Conservation (phyloP, 2,888 invertebrate species). For the Zygogramma bicolorata region DNA sequence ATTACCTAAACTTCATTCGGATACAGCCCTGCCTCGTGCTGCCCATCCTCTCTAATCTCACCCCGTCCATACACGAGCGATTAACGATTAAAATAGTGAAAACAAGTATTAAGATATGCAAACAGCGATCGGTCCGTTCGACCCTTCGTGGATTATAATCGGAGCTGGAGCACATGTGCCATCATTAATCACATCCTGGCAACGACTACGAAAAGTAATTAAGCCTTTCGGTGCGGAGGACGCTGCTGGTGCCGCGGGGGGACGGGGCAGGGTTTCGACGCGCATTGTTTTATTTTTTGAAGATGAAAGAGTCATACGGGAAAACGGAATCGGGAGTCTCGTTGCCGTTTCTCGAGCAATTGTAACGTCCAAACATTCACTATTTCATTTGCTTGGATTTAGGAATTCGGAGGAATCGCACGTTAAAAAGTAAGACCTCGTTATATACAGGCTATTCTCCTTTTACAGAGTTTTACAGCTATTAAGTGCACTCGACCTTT, state of each 20-base stretch:
- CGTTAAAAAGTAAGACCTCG: no score
- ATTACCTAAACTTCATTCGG: background rate
- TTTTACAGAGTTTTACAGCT: no score
- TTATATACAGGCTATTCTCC: no score
- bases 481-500: no score
- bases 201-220: conserved; percentile 62
- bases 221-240: conserved; percentile 61
- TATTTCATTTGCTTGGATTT: no score
- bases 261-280: background rate
- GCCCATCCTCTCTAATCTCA: conserved; percentile 18
- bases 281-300: no score
- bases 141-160: conserved; percentile 51
- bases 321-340: no score
- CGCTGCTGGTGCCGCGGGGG: background rate
- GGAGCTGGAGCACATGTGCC: conserved; percentile 60
- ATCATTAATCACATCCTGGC: conserved; percentile 60
- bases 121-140: conserved; percentile 46
- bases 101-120: conserved; percentile 56
- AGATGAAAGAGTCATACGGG: no score
- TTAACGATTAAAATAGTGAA: conserved; percentile 50
- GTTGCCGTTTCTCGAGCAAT: no score
- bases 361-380: no score
- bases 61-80: conserved; percentile 16
- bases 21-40: background rate
- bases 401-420: no score